phyloP scores from a whole-genome alignment of 2,888 invertebrate species.

The Pteria penguin region DNA sequence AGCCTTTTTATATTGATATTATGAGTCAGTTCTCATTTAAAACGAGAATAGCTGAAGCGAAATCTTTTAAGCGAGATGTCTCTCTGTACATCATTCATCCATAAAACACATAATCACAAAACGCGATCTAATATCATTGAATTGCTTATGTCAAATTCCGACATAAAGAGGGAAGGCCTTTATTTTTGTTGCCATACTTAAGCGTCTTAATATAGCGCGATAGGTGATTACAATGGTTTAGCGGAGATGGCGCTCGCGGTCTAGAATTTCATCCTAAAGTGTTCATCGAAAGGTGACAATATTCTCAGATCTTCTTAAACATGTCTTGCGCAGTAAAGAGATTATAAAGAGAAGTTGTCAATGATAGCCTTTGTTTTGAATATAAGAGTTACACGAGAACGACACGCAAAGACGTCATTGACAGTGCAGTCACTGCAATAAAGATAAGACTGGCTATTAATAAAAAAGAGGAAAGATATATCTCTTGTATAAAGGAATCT shows the following conservation, averaged over 20 bases:
- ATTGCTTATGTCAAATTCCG: slow-evolving; percentile 28
- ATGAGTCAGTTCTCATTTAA: neutral
- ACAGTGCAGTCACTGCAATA: too few relatives aligned
- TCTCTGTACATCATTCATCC: slow-evolving; percentile 6
- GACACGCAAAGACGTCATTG: neutral
- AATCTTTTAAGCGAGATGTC: neutral
- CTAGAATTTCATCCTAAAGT: neutral
- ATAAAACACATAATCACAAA: slow-evolving; percentile 1
- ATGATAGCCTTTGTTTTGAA: neutral
- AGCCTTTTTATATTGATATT: too few relatives aligned
- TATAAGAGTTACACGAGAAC: neutral
- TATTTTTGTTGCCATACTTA: neutral
- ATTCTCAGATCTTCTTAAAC: too few relatives aligned
- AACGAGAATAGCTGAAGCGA: neutral
- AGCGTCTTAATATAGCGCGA: neutral
- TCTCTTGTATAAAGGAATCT: too few relatives aligned
- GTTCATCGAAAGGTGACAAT: too few relatives aligned
- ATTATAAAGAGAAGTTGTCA: too few relatives aligned
- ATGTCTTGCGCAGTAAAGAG: too few relatives aligned
- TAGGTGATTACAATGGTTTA: neutral
- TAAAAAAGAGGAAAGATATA: too few relatives aligned
- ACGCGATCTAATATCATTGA: neutral
- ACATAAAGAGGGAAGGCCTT: neutral
- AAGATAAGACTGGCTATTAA: too few relatives aligned
- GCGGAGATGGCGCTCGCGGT: too few relatives aligned